These are phyloP conservation scores for Sandelia bainsii DNA, from an alignment of 2,797 vertebrate species.

Conservation along the genomic window DNA sequence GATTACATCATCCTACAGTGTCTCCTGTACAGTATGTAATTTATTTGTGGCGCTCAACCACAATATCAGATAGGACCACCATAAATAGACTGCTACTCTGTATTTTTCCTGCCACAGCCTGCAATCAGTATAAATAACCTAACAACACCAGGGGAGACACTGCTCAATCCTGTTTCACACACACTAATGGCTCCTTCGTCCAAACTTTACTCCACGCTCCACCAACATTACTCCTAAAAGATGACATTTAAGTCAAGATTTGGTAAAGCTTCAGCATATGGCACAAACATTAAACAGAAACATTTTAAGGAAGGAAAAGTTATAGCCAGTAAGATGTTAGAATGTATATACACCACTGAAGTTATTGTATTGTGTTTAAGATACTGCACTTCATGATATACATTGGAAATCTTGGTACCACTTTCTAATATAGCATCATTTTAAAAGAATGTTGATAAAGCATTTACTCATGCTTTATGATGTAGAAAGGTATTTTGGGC, in stretches of 20 bases:
- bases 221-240: neutral
- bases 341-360: no score
- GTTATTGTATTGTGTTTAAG: no score
- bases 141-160: conserved; percentile 48
- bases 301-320: neutral
- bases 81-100: conserved; percentile 70
- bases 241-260: neutral
- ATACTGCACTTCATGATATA: no score
- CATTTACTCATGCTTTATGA: no score
- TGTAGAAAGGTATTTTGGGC: no score
- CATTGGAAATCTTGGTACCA: no score
- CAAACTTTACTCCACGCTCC: neutral
- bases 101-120: conserved; percentile 51
- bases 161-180: conserved; percentile 20
- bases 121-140: conserved; percentile 59
- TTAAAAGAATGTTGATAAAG: no score
- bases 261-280: neutral
- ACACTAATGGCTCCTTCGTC: neutral
- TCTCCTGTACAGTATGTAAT: conserved; percentile 67
- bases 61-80: conserved; percentile 69
- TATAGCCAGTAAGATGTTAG: no score
- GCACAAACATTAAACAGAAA: neutral
- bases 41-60: conserved; percentile 64
- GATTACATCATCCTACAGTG: conserved; percentile 65
- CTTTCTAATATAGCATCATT: no score